A percentile compares a stretch with the other conserved stretches of the same genome.
These are phyloP conservation scores for Spatulosminthurus flaviceps DNA, from an alignment of 2,888 invertebrate species.

Conservation along the genomic window DNA sequence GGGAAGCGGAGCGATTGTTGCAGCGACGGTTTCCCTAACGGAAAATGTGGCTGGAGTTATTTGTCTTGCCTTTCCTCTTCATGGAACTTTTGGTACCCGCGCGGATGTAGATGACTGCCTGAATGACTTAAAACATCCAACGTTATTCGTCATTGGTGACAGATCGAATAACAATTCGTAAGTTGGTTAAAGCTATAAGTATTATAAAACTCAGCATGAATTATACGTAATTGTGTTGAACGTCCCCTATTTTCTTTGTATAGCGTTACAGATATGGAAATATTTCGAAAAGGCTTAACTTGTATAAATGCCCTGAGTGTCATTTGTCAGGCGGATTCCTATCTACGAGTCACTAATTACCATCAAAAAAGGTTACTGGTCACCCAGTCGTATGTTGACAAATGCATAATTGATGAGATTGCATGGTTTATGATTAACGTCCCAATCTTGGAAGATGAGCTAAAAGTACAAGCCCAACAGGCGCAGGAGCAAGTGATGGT, in stretches of 20 bases:
- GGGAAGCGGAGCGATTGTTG: conserved; percentile 78
- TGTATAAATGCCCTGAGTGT: conserved; percentile 79
- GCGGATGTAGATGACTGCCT: conserved; percentile 81
- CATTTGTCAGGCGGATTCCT: conserved; percentile 82
- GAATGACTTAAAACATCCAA: conserved; percentile 77
- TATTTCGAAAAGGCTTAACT: conserved; percentile 76
- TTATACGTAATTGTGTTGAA: too few species aligned
- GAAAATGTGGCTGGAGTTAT: conserved; percentile 75
- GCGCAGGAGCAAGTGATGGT: conserved; percentile 28
- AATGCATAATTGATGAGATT: conserved; percentile 73
- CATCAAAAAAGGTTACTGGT: conserved; percentile 79
- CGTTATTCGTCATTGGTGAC: conserved; percentile 82
- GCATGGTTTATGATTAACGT: conserved; percentile 55
- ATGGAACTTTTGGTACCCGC: conserved; percentile 77
- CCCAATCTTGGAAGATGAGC: conserved; percentile 50
- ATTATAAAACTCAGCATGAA: too few species aligned
- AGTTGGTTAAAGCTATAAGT: too few species aligned
- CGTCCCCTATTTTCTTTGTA: neutral
- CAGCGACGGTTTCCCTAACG: conserved; percentile 69
- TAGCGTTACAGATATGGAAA: conserved; percentile 80
- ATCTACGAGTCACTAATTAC: conserved; percentile 75
- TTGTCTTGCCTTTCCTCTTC: conserved; percentile 80
- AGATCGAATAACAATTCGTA: conserved; percentile 73
- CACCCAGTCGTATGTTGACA: conserved; percentile 82
- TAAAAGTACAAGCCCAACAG: conserved; percentile 20